Base-by-base conservation (phyloP, 1,140 invertebrate species). In the Drosophila pallidifrons region DNA sequence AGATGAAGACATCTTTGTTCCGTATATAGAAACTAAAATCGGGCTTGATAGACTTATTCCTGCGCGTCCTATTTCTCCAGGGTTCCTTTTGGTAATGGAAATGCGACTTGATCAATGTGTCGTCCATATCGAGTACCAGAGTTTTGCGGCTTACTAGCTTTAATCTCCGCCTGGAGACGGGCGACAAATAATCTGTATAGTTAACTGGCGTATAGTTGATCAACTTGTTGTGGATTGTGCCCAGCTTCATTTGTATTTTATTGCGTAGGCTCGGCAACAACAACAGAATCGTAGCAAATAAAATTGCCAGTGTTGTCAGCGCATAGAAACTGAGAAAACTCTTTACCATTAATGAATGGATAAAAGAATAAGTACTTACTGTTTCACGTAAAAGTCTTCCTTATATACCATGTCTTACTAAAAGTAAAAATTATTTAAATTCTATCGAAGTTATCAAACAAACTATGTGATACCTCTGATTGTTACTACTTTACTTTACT, bases 41-140 rank as follows among this genome's bases (percentile, higher is more conserved):
- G 11, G 52, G 72, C 0, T 59, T 43, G 1, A 41, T 1, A 3
- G 66, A 8, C 38, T 16, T 3, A 8, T 15, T 11, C 8, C 1
- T n/a, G 41, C 4, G 43, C 15, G 2, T 10, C 16, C 10, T 57
- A 5, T 20, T 0, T 4, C 0, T 11, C 10, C 3, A 1, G 2
- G 30, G 6, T 32, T 13, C 1, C 0, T 5, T n/a, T 1, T 15
- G 7, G 10, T 15, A 52, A 0, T n/a, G 5, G 2, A 75, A 16
- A 6, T 57, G 43, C 1, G 81, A 32, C 1, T 65, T 43, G 1
- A 86, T 73, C 11, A 86, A 11, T 0, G 82, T 86, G 11, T 76
- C 71, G 30, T 86, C 82, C 82, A 86, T 76, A 15, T 86, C 82
- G 5, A 86, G 32, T 0, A 86, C 60, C 0, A 86, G 52, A 0